Conservation (phyloP, 2,113 vertebrate species). For the Azemiops feae region DNA sequence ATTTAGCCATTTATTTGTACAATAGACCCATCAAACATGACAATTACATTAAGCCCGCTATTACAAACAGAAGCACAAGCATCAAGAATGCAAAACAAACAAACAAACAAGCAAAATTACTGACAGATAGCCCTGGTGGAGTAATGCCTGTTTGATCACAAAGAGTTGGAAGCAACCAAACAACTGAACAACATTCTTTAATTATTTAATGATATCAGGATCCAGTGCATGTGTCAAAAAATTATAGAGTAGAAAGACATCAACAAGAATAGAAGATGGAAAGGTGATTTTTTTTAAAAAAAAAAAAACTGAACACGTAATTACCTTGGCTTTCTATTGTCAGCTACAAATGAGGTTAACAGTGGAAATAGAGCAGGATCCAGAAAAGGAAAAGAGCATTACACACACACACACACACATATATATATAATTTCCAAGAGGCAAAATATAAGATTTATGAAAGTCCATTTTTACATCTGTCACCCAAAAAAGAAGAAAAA, state of each 20-base stretch:
- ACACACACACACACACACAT: not conserved
- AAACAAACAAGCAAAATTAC: not conserved
- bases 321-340: not conserved
- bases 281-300: not conserved
- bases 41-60: not conserved
- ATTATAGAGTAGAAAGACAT: not conserved
- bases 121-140: not conserved
- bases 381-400: not conserved
- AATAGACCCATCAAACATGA: not conserved
- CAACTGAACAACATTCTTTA: not conserved
- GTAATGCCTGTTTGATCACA: not conserved
- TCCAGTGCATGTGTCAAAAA: not conserved
- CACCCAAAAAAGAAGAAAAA: not conserved
- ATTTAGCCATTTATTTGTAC: not conserved
- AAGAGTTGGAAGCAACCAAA: not conserved
- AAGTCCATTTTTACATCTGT: not conserved
- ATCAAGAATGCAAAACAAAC: not conserved
- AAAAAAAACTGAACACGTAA: not conserved
- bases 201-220: not conserved
- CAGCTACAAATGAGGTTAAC: constrained; percentile 1
- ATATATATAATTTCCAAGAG: not conserved
- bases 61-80: not conserved
- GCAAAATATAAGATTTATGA: constrained; percentile 5
- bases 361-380: not conserved
- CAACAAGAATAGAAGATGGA: not conserved